Percentiles rank a stretch among this genome's conserved stretches.
Evolutionary conservation across 37 sponge, comb jelly and placozoan species (phyloP).

Genomic region (Sycon ciliatum): DNA sequence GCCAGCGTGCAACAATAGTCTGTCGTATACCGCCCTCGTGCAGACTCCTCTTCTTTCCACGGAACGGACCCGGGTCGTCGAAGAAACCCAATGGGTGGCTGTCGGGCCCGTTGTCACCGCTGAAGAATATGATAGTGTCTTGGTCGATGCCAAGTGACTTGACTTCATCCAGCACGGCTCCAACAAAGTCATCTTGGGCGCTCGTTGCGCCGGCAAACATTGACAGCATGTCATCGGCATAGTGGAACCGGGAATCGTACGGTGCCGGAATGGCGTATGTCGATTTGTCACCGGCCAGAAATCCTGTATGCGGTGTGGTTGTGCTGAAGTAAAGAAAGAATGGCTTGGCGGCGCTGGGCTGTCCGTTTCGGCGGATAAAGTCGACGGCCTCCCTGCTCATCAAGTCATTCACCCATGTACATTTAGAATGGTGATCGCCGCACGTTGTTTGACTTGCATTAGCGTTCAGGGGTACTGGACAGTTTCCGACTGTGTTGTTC

Average conservation of each 20-base stretch:
- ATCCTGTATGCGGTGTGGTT: slow-evolving; percentile 47
- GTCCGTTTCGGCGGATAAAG: background rate
- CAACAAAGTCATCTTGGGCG: too few relatives aligned
- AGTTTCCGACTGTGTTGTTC: too few relatives aligned
- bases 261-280: too few relatives aligned
- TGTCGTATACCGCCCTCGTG: slow-evolving; percentile 39
- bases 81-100: slow-evolving; percentile 30
- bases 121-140: slow-evolving; percentile 38
- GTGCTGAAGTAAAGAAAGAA: slow-evolving; percentile 33
- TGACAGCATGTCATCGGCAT: too few relatives aligned
- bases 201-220: too few relatives aligned
- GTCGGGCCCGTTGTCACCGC: slow-evolving; percentile 40
- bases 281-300: too few relatives aligned
- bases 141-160: too few relatives aligned
- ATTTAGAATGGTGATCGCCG: slow-evolving; percentile 19
- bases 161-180: too few relatives aligned
- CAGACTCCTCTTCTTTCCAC: slow-evolving; percentile 33
- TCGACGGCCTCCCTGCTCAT: slow-evolving; percentile 14
- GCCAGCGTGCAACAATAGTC: slow-evolving; percentile 30
- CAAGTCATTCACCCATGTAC: slow-evolving; percentile 33
- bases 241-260: too few relatives aligned
- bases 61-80: slow-evolving; percentile 39
- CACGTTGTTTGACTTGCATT: slow-evolving; percentile 28
- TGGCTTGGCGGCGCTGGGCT: too few relatives aligned
- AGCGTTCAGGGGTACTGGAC: slow-evolving; percentile 16